Conservation (phyloP, 2,113 vertebrate genomes). For the Brachypteracias leptosomus region DNA sequence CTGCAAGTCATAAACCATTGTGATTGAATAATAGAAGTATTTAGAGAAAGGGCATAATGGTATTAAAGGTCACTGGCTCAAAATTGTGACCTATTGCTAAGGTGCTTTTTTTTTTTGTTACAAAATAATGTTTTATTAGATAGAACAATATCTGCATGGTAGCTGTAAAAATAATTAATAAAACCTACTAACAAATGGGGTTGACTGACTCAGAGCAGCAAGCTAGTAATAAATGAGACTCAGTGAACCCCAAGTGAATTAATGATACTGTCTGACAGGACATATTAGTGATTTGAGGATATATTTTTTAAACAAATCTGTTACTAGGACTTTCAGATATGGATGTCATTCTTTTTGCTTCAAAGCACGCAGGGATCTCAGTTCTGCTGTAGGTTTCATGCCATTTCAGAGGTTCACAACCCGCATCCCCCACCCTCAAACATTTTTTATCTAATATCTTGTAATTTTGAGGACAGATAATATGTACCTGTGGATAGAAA, state of each 20-base stretch:
- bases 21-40: not conserved
- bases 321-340: not conserved
- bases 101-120: not conserved
- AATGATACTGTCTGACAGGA: not conserved
- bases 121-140: not conserved
- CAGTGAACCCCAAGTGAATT: not conserved
- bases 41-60: not conserved
- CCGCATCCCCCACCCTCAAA: not conserved
- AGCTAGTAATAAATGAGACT: not conserved
- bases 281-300: not conserved
- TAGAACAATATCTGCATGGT: not conserved
- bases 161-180: not conserved
- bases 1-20: not conserved
- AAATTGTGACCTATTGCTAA: not conserved
- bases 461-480: not conserved
- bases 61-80: not conserved
- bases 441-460: not conserved
- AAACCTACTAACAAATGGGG: not conserved
- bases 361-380: not conserved
- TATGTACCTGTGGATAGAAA: not conserved
- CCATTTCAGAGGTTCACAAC: not conserved
- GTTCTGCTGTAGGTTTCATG: not conserved
- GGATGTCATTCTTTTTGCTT: not conserved
- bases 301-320: not conserved
- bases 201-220: not conserved